Percentiles rank a stretch among this genome's conserved stretches.
Conservation (phyloP, 23 tunicate species). For the Ciona savignyi region DNA sequence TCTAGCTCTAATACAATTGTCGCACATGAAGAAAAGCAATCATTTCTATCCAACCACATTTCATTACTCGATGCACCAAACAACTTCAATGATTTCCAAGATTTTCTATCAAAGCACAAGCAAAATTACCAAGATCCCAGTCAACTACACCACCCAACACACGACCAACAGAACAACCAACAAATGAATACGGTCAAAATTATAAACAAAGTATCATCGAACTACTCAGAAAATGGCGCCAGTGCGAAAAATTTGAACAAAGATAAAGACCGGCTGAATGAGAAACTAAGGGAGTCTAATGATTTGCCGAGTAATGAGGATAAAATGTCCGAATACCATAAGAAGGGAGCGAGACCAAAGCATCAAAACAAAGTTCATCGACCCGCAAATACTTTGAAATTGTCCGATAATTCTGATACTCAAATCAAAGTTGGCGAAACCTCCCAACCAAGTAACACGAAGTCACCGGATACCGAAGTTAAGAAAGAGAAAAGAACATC, state of each 20-base stretch:
- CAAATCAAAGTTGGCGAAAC: neutral
- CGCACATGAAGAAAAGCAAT: neutral
- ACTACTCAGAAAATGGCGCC: too few species aligned
- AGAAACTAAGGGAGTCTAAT: too few species aligned
- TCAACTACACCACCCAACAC: too few species aligned
- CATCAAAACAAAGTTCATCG: neutral
- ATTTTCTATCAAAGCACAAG: neutral
- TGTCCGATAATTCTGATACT: too few species aligned
- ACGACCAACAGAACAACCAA: too few species aligned
- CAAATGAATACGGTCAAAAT: too few species aligned
- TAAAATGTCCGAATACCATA: neutral
- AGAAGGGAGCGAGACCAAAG: neutral
- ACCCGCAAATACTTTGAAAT: neutral
- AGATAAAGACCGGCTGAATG: too few species aligned
- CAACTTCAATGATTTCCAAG: neutral
- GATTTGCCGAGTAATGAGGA: too few species aligned
- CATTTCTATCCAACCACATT: too few species aligned
- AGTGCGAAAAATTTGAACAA: too few species aligned
- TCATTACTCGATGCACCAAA: neutral
- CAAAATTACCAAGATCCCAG: too few species aligned
- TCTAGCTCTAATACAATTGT: neutral
- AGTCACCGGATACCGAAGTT: neutral
- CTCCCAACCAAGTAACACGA: neutral
- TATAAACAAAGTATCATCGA: neutral
- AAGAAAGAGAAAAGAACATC: neutral